A percentile compares a stretch with the other conserved stretches of the same genome.
Evolutionary conservation across 2,113 vertebrate species (phyloP).

Genomic region (Laticauda laticaudata): DNA sequence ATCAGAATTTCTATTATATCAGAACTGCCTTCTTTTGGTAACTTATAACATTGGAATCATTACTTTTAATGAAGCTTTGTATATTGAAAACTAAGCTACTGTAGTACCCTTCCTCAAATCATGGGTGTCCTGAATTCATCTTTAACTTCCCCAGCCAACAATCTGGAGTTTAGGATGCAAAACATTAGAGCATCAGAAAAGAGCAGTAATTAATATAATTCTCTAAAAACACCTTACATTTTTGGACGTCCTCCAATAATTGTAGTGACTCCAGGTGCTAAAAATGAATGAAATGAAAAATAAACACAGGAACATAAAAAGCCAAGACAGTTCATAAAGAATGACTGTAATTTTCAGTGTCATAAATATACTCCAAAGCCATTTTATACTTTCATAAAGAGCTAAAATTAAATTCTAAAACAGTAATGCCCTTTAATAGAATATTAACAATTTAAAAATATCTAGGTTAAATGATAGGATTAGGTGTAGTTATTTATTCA

Average conservation of each 20-base stretch:
- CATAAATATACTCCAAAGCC: background rate
- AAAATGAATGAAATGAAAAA: conserved; percentile 5
- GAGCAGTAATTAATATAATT: background rate
- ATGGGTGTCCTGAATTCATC: background rate
- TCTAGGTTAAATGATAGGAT: background rate
- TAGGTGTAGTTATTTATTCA: background rate
- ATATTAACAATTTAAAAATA: background rate
- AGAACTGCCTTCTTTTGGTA: background rate
- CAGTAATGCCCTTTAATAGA: background rate
- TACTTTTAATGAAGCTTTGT: background rate
- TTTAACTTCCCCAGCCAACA: background rate
- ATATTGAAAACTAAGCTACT: background rate
- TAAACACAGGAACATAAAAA: background rate
- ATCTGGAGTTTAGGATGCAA: background rate
- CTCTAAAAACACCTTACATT: conserved; percentile 72
- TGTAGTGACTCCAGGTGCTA: conserved; percentile 80
- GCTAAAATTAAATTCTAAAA: background rate
- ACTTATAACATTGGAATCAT: background rate
- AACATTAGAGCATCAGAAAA: background rate
- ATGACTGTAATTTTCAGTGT: background rate
- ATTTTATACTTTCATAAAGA: background rate
- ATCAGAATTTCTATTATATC: background rate
- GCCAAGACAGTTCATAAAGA: background rate
- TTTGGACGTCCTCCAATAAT: conserved; percentile 77
- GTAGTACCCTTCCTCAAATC: background rate